phyloP scores from a whole-genome alignment of 2,888 invertebrate species.

The Electrophaes corylata region DNA sequence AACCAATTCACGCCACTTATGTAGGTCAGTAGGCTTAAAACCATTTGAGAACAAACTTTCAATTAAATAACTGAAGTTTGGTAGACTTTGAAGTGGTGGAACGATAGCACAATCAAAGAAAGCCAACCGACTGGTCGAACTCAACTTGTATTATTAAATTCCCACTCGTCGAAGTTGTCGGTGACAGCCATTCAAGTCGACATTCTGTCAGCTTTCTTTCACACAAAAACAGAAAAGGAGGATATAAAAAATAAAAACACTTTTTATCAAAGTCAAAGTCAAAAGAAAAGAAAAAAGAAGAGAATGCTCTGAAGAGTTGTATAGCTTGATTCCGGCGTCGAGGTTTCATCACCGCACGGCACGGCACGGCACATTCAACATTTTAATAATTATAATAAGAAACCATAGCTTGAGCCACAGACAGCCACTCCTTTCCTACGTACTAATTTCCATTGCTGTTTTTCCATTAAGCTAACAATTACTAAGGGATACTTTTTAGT shows the following conservation, averaged over 20 bases:
- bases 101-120: slow-evolving; percentile 17
- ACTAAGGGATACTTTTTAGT: too few species aligned
- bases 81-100: slow-evolving; percentile 5
- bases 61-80: slow-evolving; percentile 10
- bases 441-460: too few species aligned
- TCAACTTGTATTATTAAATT: slow-evolving; percentile 22
- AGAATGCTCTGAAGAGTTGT: too few species aligned
- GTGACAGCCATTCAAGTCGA: background rate
- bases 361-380: too few species aligned
- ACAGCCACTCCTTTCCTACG: too few species aligned
- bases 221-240: background rate
- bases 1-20: background rate
- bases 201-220: background rate
- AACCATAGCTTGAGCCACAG: too few species aligned
- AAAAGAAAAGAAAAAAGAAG: too few species aligned
- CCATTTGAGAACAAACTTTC: slow-evolving; percentile 14
- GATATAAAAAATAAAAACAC: background rate
- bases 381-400: too few species aligned
- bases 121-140: slow-evolving; percentile 11
- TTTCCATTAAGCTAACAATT: too few species aligned
- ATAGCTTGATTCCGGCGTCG: too few species aligned
- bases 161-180: slow-evolving; percentile 4
- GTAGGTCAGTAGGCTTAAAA: background rate
- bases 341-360: too few species aligned
- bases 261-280: background rate